Percentiles rank a stretch among this genome's conserved stretches.
Evolutionary conservation across 2,888 invertebrate genomes (phyloP).

Genomic region (Pammene fasciana): DNA sequence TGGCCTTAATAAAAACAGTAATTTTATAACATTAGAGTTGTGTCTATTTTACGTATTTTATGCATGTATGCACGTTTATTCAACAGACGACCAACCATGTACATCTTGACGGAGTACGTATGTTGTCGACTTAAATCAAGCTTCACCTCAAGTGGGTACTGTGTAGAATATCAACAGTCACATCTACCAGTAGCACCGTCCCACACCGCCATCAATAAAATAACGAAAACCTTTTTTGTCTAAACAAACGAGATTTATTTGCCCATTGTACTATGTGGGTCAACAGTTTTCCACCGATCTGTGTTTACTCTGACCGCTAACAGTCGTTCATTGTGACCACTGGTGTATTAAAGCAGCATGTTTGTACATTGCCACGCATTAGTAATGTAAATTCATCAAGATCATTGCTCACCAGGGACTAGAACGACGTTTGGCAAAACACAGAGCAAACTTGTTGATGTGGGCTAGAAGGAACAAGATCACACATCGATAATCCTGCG

Average conservation of each 20-base stretch:
- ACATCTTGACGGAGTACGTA: neutral
- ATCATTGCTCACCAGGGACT: slow-evolving; percentile 16
- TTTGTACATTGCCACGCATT: slow-evolving; percentile 41
- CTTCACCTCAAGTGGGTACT: slow-evolving; percentile 8
- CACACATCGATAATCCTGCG: no score
- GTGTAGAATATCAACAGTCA: slow-evolving; percentile 42
- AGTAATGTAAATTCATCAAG: slow-evolving; percentile 41
- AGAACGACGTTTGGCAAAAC: slow-evolving; percentile 3
- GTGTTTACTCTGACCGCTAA: slow-evolving; percentile 59
- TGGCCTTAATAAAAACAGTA: no score
- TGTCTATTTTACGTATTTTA: no score
- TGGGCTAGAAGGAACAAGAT: no score
- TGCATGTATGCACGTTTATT: no score
- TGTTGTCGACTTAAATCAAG: slow-evolving; percentile 9
- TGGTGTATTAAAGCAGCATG: slow-evolving; percentile 55
- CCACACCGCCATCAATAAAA: slow-evolving; percentile 51
- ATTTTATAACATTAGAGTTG: no score
- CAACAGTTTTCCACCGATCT: slow-evolving; percentile 65
- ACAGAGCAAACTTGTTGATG: neutral
- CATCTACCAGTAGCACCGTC: slow-evolving; percentile 45
- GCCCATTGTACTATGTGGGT: slow-evolving; percentile 73
- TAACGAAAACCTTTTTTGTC: slow-evolving; percentile 64
- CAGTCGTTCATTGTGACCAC: slow-evolving; percentile 58
- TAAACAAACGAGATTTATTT: slow-evolving; percentile 73
- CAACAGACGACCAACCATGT: no score